Conservation (phyloP, 2,113 vertebrate genomes). For the Mormyrus iriodes region DNA sequence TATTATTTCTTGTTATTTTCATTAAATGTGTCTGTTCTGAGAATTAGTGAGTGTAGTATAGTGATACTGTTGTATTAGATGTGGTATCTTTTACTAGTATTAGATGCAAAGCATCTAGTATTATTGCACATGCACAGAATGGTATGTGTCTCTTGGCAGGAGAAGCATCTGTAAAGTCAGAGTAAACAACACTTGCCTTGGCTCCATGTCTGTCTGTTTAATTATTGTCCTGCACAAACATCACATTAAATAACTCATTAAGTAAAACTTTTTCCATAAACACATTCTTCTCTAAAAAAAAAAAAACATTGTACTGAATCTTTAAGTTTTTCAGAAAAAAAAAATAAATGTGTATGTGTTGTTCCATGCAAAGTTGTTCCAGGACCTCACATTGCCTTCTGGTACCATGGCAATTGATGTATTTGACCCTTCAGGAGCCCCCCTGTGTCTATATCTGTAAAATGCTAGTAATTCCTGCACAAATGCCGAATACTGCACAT, state of each 20-base stretch:
- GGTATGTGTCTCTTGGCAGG: not conserved
- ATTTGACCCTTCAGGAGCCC: not conserved
- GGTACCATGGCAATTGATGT: not conserved
- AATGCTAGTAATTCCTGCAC: not conserved
- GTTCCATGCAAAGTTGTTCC: not conserved
- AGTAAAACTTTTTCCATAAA: not conserved
- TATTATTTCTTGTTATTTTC: not conserved
- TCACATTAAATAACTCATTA: not conserved
- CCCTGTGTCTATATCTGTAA: not conserved
- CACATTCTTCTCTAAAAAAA: not conserved
- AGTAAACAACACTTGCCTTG: not conserved
- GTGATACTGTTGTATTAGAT: not conserved
- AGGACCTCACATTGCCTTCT: not conserved
- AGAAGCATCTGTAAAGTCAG: not conserved
- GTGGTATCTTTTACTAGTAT: not conserved
- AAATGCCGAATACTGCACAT: not conserved
- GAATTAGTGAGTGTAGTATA: not conserved
- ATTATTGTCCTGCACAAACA: not conserved
- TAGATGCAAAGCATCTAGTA: not conserved
- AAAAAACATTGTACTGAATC: not conserved
- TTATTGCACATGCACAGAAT: not conserved
- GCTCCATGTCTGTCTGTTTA: not conserved
- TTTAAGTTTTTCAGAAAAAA: not conserved
- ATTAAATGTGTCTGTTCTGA: not conserved
- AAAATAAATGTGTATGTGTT: not conserved